Evolutionary conservation across 2,888 invertebrate species (phyloP), one percentile per base, ranked within the genome.

Genomic region (Pristionchus maxplancki): DNA sequence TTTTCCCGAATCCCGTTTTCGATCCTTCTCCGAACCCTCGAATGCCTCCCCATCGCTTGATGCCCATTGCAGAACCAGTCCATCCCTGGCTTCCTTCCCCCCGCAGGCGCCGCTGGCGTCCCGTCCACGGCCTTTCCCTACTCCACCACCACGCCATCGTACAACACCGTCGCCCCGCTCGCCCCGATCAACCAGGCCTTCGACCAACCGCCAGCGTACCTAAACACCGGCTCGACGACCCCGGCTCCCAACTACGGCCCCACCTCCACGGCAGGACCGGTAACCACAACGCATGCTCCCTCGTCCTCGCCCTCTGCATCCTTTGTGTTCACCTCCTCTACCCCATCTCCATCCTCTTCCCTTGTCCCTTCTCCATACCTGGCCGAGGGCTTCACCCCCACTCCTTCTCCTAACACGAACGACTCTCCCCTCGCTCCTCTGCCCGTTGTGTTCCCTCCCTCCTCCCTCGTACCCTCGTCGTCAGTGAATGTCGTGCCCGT

Each of bases 131-230:
- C 64, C 85, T 85, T 85, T 62, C 85, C 85, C 40, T 85, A 85
- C 85, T 85, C 85, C 64, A 85, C 85, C 15, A 85, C 85, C n/a
- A 85, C 85, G 17, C 64, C 64, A 44, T 13, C 62, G 44, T 85
- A 85, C 85, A 85, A 85, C 64, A 85, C 85, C 64, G 64, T 40
- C 44, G 85, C 31, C 9, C 44, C 64, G 11, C 85, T 64, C 15
- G 44, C 58, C 3, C 85, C 85, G 5, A n/a, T 64, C 85, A 44
- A 40, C 37, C 85, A 85, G 64, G 17, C 0, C 58, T 85, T 85
- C 44, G 85, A 85, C 28, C 62, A 28, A 17, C 20, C 37, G 1
- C 85, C 85, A 1, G 31, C 40, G 17, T 85, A 58, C 82, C 34
- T n/a, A 5, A 83, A 24, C 34, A 28, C 48, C 50, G 28, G 31